Conservation (phyloP, 2,113 vertebrate genomes). For the Hipposideros armiger region DNA sequence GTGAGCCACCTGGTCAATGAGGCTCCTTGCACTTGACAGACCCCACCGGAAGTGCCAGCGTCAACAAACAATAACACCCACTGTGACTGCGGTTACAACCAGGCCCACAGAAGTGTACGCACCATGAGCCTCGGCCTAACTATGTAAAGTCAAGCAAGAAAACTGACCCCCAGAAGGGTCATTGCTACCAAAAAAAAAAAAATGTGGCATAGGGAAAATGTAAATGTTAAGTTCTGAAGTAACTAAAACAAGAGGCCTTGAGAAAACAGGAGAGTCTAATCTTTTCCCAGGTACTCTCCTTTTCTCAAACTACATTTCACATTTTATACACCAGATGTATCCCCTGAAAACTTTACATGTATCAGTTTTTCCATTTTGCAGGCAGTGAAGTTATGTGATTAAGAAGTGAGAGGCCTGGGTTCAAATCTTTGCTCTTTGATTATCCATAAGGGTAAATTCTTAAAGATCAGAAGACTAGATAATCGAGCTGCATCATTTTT, state of each 20-base stretch:
- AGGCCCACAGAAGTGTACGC: neutral
- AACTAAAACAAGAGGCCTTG: neutral
- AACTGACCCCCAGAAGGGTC: slow-evolving; percentile 37
- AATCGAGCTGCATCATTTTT: neutral
- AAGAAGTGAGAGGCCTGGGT: neutral
- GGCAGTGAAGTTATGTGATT: neutral
- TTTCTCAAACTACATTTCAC: neutral
- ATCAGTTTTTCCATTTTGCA: neutral
- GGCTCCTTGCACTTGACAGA: neutral
- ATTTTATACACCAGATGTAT: neutral
- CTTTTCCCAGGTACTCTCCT: neutral
- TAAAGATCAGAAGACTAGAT: neutral
- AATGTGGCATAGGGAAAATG: neutral
- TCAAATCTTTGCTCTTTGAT: slow-evolving; percentile 18
- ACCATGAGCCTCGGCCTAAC: neutral
- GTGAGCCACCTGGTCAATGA: neutral
- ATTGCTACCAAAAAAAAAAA: neutral
- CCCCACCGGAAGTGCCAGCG: neutral
- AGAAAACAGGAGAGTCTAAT: neutral
- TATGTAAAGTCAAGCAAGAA: slow-evolving; percentile 67
- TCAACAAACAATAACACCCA: neutral
- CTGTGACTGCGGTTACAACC: neutral
- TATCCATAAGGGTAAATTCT: neutral
- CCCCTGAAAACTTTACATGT: neutral
- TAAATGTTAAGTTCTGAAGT: slow-evolving; percentile 41